phyloP scores from a whole-genome alignment of 2,113 vertebrate genomes.

The Anguilla rostrata region DNA sequence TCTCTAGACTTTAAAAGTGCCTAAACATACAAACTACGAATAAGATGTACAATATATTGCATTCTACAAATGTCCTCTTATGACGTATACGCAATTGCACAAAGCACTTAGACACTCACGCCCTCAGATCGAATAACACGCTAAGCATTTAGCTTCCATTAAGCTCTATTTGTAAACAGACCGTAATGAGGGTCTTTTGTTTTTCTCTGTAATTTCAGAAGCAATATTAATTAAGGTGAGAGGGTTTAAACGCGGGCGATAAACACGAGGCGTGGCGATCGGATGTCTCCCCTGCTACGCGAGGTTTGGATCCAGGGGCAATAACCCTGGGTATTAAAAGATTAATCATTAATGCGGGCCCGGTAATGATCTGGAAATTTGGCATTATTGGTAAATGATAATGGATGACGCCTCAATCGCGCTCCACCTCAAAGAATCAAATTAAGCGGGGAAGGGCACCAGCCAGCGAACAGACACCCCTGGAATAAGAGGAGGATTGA shows the following conservation, averaged over 20 bases:
- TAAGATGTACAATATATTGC: no score
- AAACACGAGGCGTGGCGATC: constrained; percentile 61
- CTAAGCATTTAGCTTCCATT: neutral
- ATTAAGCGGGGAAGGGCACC: constrained; percentile 77
- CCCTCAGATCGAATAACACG: neutral
- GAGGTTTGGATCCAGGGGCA: constrained; percentile 52
- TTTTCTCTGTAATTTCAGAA: constrained; percentile 62
- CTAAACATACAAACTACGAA: no score
- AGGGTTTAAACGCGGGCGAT: constrained; percentile 68
- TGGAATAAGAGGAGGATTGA: constrained; percentile 84
- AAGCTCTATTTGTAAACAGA: neutral
- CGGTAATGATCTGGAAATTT: constrained; percentile 71
- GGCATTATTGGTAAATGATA: constrained; percentile 78
- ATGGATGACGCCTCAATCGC: constrained; percentile 78
- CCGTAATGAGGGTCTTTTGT: constrained; percentile 53
- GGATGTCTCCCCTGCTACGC: constrained; percentile 32
- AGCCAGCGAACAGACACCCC: constrained; percentile 73
- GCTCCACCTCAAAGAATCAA: constrained; percentile 59
- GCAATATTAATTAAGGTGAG: constrained; percentile 74
- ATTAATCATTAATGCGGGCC: constrained; percentile 70
- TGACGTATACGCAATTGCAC: neutral
- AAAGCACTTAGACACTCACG: neutral
- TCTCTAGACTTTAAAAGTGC: no score
- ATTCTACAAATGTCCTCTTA: neutral
- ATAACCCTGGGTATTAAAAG: constrained; percentile 58